Conservation (phyloP, 2,888 invertebrate genomes). For the Phanerotoma sp. region DNA sequence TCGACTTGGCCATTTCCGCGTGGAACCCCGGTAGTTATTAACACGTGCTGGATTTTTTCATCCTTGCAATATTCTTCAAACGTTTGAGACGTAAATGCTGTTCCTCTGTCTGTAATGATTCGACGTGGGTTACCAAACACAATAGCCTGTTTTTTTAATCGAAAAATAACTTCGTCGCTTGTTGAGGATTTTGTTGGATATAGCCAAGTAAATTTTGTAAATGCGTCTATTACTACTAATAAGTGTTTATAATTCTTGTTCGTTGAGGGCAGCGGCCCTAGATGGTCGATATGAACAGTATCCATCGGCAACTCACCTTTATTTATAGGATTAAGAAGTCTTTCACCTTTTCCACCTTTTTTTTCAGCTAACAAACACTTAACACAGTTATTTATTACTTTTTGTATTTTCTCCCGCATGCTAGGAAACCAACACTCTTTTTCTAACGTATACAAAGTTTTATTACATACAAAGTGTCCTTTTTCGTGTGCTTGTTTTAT, state of each 20-base stretch:
- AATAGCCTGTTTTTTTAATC: conserved; percentile 20
- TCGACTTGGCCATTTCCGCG: conserved; percentile 26
- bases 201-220: no score
- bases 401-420: conserved; percentile 28
- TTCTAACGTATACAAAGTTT: conserved; percentile 22
- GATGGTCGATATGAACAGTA: conserved; percentile 46
- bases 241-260: conserved; percentile 42
- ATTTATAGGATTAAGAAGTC: conserved; percentile 38
- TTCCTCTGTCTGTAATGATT: conserved; percentile 34
- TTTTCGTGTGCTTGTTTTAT: conserved; percentile 26
- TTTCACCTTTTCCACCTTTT: conserved; percentile 43
- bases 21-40: conserved; percentile 43
- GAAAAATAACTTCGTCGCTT: conserved; percentile 31
- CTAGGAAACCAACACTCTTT: conserved; percentile 28
- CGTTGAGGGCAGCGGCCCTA: conserved; percentile 44
- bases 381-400: conserved; percentile 33
- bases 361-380: conserved; percentile 38
- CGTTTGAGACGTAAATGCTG: conserved; percentile 32
- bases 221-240: conserved; percentile 43
- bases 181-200: conserved; percentile 43
- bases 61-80: conserved; percentile 25
- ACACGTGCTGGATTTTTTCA: conserved; percentile 25
- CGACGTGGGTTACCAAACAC: conserved; percentile 31
- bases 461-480: conserved; percentile 27
- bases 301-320: conserved; percentile 42